A percentile compares a stretch with the other conserved stretches of the same genome.
These are phyloP conservation scores for Mus pahari DNA, from an alignment of 2,113 vertebrate genomes.

Conservation along the genomic window DNA sequence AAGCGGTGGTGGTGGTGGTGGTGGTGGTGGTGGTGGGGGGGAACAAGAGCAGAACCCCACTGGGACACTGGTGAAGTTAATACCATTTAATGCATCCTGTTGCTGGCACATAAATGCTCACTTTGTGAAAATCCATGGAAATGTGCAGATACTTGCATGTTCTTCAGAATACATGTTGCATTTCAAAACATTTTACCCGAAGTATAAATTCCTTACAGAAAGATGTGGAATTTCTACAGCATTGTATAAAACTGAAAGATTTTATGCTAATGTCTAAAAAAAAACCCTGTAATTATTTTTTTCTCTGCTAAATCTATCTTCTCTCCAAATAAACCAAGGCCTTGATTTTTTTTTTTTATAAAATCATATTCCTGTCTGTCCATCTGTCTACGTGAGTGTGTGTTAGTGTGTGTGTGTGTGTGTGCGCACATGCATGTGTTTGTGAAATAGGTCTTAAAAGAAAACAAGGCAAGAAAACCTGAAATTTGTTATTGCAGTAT, in stretches of 20 bases:
- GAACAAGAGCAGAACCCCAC: fast-evolving
- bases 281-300: background rate
- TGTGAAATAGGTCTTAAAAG: background rate
- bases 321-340: background rate
- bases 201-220: slow-evolving; percentile 19
- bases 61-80: background rate
- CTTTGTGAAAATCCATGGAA: background rate
- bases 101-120: background rate
- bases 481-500: background rate
- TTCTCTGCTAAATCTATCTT: background rate
- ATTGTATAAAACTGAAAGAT: background rate
- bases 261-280: background rate
- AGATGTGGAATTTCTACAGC: background rate
- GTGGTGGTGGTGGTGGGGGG: no score
- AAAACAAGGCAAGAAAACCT: background rate
- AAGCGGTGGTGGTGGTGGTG: no score
- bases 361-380: background rate
- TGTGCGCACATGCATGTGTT: background rate
- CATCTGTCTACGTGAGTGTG: background rate
- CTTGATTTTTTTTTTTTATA: no score
- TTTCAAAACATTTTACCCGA: background rate
- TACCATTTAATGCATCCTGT: background rate
- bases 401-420: background rate
- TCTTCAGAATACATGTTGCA: background rate
- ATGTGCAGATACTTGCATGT: background rate